Conservation (phyloP, 2,113 vertebrate genomes). For the Mormyrus lacerda region DNA sequence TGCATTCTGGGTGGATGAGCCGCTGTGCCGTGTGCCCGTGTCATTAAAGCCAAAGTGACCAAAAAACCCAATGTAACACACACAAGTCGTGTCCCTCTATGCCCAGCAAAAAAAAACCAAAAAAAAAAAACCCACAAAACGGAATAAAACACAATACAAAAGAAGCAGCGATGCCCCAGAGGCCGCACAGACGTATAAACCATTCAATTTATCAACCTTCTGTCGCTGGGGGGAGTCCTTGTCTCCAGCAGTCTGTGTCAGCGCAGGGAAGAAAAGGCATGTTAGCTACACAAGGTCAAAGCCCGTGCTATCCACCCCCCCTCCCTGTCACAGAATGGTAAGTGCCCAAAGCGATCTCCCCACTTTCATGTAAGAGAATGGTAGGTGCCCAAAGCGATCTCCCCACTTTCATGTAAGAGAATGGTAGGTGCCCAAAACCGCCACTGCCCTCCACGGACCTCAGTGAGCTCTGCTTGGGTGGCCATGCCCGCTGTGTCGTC, state of each 20-base stretch:
- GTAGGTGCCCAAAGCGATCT: constrained; percentile 44
- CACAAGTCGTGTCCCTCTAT: not conserved
- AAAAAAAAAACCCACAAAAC: constrained; percentile 1
- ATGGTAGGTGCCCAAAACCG: constrained; percentile 41
- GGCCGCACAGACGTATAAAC: constrained; percentile 35
- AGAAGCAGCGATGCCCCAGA: constrained; percentile 18
- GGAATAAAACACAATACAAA: constrained; percentile 35
- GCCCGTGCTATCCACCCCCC: not conserved
- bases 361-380: constrained; percentile 2
- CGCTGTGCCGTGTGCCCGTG: not conserved
- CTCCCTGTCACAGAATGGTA: constrained; percentile 26
- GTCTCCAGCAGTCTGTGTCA: constrained; percentile 52
- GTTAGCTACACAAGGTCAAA: constrained; percentile 9
- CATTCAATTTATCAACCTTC: constrained; percentile 49
- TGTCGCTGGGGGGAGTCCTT: constrained; percentile 41
- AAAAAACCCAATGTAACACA: not conserved
- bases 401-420: not conserved
- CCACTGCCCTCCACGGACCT: constrained; percentile 69
- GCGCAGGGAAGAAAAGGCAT: constrained; percentile 23
- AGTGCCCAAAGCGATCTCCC: constrained; percentile 40
- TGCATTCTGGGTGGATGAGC: not conserved
- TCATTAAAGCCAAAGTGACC: not conserved
- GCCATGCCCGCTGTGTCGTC: constrained; percentile 45
- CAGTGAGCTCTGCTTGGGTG: constrained; percentile 45
- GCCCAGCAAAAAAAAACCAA: too few species aligned